phyloP scores from a whole-genome alignment of 2,888 invertebrate genomes.

The Brachypalpus laphriformis region DNA sequence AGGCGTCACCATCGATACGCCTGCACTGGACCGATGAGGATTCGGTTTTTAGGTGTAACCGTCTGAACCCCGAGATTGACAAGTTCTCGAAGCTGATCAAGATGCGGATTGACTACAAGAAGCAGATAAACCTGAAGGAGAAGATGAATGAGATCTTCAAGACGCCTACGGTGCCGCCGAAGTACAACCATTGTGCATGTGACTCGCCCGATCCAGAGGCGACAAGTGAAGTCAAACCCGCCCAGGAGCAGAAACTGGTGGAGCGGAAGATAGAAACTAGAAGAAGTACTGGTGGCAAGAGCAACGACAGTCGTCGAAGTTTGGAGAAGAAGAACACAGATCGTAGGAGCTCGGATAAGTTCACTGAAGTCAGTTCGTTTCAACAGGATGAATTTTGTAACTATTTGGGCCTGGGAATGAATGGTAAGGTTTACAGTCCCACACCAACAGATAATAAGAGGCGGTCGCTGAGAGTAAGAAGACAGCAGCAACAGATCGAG shows the following conservation, averaged over 20 bases:
- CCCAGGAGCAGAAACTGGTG: neutral
- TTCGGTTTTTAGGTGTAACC: slow-evolving; percentile 76
- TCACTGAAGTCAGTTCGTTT: slow-evolving; percentile 55
- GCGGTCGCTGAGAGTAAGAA: slow-evolving; percentile 79
- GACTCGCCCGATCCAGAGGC: slow-evolving; percentile 43
- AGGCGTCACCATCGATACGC: slow-evolving; percentile 63
- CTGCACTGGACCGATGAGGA: slow-evolving; percentile 75
- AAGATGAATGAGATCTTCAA: slow-evolving; percentile 76
- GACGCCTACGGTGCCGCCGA: slow-evolving; percentile 76
- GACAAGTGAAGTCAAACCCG: slow-evolving; percentile 7
- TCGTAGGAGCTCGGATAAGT: slow-evolving; percentile 34
- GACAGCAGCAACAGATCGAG: slow-evolving; percentile 76
- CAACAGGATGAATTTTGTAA: slow-evolving; percentile 82
- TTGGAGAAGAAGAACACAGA: slow-evolving; percentile 6
- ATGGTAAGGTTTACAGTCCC: slow-evolving; percentile 62
- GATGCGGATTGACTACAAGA: slow-evolving; percentile 72
- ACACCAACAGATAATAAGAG: slow-evolving; percentile 80
- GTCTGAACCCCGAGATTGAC: slow-evolving; percentile 77
- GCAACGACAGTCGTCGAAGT: slow-evolving; percentile 14
- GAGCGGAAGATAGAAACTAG: slow-evolving; percentile 36
- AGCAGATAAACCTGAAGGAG: slow-evolving; percentile 68
- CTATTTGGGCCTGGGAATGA: slow-evolving; percentile 80
- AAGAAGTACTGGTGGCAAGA: slow-evolving; percentile 46
- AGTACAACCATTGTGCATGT: slow-evolving; percentile 49
- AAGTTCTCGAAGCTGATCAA: slow-evolving; percentile 68